Base-by-base conservation (phyloP, 2,113 vertebrate genomes). In the Orthonyx spaldingii region DNA sequence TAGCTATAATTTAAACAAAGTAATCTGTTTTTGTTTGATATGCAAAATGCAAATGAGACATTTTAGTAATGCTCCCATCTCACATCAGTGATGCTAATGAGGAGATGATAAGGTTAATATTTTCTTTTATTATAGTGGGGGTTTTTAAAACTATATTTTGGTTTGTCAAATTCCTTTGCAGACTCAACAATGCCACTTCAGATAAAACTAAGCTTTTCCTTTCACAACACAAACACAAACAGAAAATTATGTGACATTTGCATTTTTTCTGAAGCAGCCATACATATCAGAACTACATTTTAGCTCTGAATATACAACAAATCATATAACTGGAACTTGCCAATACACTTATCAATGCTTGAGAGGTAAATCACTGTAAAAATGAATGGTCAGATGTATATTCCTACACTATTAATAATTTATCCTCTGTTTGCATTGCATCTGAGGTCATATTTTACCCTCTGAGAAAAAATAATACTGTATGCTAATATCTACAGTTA, bases 31-130 rank as follows among this genome's bases (percentile, higher is more conserved):
- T 90, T 90, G 23, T 97, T 89, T 96, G 96, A 85, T 95, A 16
- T 68, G 90, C 89, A 97, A 97, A 97, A 98, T 98, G 97, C 93
- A 97, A 97, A 97, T 95, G 91, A 97, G 95, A 96, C 96, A 97
- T 97, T 98, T 97, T 91, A 69, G 46, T 87, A 86, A 63, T 66
- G 44, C 76, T 95, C 57, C 27, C 66, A 50, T 93, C 91, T 95
- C 91, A 94, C 83, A 93, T 86, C 50, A 90, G 77, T 71, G 84
- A 94, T 85, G 69, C 17, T 97, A 97, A 98, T 97, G 89, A 95
- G 80, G 55, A 74, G 52, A 91, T 83, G 72, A 76, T 74, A 91
- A 97, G 94, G 89, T 97, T 97, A 97, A 98, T 74, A 69, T 80
- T 88, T 82, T 50, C 60, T 90, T 96, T 97, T 85, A 81, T 95